Percentiles rank a stretch among this genome's conserved stretches.
phyloP scores from a whole-genome alignment of 2,797 vertebrate genomes.

The Heterohyrax brucei region DNA sequence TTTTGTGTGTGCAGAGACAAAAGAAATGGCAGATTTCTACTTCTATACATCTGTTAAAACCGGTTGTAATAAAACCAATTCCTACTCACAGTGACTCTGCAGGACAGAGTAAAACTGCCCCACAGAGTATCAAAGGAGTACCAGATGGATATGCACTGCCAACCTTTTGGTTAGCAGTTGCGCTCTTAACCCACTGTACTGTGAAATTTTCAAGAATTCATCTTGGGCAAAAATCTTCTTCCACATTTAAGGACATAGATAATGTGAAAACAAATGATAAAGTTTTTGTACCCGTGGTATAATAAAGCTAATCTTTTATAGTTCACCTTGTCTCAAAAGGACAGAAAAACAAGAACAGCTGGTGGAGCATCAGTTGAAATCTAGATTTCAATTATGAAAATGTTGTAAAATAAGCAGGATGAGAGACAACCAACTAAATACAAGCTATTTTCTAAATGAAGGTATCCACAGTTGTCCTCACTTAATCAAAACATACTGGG shows the following conservation, averaged over 20 bases:
- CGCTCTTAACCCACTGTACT: not conserved
- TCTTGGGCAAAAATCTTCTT: slow-evolving; percentile 31
- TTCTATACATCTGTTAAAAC: not conserved
- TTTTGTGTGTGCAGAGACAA: not conserved
- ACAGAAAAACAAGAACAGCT: slow-evolving; percentile 30
- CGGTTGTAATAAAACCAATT: too few species aligned
- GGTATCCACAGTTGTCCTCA: not conserved
- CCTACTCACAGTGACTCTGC: too few species aligned
- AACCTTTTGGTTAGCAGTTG: too few species aligned
- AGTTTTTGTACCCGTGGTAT: not conserved
- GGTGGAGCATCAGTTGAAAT: not conserved
- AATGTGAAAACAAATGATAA: slow-evolving; percentile 15
- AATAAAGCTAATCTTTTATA: slow-evolving; percentile 33
- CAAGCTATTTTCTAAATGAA: slow-evolving; percentile 6
- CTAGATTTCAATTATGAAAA: not conserved
- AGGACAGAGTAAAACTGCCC: too few species aligned
- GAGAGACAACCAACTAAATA: not conserved
- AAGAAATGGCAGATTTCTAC: slow-evolving; percentile 39
- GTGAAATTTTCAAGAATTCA: slow-evolving; percentile 8
- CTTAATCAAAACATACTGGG: not conserved
- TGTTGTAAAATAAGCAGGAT: not conserved
- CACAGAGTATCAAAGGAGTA: too few species aligned
- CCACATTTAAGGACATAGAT: slow-evolving; percentile 38
- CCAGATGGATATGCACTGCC: too few species aligned
- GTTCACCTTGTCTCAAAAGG: slow-evolving; percentile 23